phyloP scores from a whole-genome alignment of 2,888 invertebrate genomes.

The Caprella mutica region DNA sequence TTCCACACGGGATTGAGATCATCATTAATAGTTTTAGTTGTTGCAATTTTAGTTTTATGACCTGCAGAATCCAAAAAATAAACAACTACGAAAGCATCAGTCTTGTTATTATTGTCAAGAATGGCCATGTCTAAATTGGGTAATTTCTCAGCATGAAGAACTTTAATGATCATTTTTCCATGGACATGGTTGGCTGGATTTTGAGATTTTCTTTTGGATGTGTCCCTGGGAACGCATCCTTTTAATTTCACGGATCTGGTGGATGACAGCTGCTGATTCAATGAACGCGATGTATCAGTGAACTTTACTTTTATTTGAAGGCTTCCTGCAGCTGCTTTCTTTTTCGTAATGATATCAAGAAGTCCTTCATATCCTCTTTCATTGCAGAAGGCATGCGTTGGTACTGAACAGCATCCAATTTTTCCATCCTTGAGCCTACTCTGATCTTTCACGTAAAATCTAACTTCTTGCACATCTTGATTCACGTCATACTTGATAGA shows the following conservation, averaged over 20 bases:
- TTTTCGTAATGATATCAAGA: background rate
- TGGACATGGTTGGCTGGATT: background rate
- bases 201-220: background rate
- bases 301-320: conserved; percentile 1
- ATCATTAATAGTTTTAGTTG: conserved; percentile 34
- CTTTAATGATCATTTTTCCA: conserved; percentile 6
- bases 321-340: background rate
- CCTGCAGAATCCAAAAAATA: conserved; percentile 34
- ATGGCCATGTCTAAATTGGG: conserved; percentile 14
- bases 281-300: background rate
- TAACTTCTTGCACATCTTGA: conserved; percentile 4
- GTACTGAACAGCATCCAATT: conserved; percentile 6
- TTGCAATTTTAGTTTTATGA: conserved; percentile 34
- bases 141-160: conserved; percentile 7
- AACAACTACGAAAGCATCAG: conserved; percentile 35
- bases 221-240: background rate
- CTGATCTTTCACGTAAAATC: conserved; percentile 16
- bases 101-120: conserved; percentile 10
- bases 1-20: conserved; percentile 35
- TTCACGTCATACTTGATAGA: background rate
- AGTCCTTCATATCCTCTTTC: background rate
- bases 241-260: background rate
- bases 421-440: background rate
- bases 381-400: background rate
- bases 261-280: background rate